Conservation (phyloP, 1,140 invertebrate genomes). For the Phenacoccus solenopsis region DNA sequence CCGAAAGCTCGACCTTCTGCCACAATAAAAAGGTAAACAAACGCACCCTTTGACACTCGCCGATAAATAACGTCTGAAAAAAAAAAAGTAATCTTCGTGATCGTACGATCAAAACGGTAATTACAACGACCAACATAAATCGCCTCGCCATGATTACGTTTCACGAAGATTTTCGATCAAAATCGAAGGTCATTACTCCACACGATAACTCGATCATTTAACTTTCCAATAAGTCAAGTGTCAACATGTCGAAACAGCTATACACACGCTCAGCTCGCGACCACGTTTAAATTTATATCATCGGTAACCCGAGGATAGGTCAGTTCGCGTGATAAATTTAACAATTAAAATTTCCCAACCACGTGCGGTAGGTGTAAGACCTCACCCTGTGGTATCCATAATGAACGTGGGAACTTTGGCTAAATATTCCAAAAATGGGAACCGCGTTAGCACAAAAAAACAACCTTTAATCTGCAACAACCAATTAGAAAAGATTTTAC, state of each 20-base stretch:
- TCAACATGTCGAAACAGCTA: not conserved
- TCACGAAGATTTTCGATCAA: not conserved
- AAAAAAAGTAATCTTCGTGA: not conserved
- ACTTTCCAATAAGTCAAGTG: not conserved
- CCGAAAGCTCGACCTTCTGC: too few relatives aligned
- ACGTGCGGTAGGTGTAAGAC: too few relatives aligned
- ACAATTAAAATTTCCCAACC: not conserved
- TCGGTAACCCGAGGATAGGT: not conserved
- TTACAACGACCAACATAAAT: not conserved
- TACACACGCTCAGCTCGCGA: not conserved
- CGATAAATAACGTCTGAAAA: not conserved
- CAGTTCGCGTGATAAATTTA: not conserved
- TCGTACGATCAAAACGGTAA: not conserved
- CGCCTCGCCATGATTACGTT: not conserved
- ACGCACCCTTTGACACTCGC: too few relatives aligned
- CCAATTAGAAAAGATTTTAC: not conserved
- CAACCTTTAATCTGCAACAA: too few relatives aligned
- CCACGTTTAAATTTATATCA: not conserved
- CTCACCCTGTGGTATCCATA: too few relatives aligned
- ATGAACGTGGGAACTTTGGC: not conserved
- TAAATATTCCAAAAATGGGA: not conserved
- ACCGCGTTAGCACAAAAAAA: not conserved
- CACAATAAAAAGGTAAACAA: too few relatives aligned
- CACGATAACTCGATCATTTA: constrained; percentile 1
- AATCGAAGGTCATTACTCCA: not conserved